Percentiles rank a stretch among this genome's conserved stretches.
Evolutionary conservation across 2,113 vertebrate species (phyloP).

Genomic region (Megaceryle maxima): DNA sequence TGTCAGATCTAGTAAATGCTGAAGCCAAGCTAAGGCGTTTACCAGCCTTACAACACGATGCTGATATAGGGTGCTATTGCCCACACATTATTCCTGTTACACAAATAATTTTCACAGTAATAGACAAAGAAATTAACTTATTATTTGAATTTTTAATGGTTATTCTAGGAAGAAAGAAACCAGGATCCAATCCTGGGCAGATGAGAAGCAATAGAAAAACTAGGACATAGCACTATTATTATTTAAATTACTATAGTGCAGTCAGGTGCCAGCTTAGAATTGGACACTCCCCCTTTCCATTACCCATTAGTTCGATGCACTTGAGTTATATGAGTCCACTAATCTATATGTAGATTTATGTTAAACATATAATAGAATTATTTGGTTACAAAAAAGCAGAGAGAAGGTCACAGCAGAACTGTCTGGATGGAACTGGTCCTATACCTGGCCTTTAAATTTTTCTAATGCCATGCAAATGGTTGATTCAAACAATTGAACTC

Average conservation of each 20-base stretch:
- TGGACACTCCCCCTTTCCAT: background rate
- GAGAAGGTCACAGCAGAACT: background rate
- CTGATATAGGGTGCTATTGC: background rate
- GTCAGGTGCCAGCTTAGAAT: constrained; percentile 1
- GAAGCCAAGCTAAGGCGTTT: constrained; percentile 45
- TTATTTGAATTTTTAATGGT: background rate
- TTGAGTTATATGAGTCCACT: background rate
- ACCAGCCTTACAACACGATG: background rate
- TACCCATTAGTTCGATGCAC: background rate
- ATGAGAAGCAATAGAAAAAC: background rate
- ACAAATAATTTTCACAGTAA: background rate
- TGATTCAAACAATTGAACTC: background rate
- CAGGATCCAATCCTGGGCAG: background rate
- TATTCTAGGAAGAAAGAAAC: background rate
- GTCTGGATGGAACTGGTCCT: background rate
- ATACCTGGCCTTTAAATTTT: background rate
- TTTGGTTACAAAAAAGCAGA: background rate
- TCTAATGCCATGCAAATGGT: background rate
- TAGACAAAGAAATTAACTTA: constrained; percentile 6
- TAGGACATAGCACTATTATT: background rate
- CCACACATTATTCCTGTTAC: background rate
- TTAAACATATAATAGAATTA: background rate
- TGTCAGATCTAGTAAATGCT: constrained; percentile 36
- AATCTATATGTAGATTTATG: background rate
- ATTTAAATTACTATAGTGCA: background rate